phyloP scores from a whole-genome alignment of 2,888 invertebrate species.

The Pheosia tremula region DNA sequence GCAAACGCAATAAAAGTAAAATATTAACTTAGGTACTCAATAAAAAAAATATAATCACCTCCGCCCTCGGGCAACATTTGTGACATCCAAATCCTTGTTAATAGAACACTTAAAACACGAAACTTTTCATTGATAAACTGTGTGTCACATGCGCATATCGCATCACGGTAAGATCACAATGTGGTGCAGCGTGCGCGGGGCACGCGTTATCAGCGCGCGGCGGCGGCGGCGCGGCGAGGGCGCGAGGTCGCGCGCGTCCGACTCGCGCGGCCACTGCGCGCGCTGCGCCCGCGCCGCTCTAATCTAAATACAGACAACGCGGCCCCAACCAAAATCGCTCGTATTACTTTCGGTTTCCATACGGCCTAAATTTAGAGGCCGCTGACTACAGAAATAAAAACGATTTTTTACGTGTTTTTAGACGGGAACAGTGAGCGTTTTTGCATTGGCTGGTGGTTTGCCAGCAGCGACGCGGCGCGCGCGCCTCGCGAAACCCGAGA shows the following conservation, averaged over 20 bases:
- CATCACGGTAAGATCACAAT: constrained; percentile 17
- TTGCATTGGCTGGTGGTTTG: constrained; percentile 67
- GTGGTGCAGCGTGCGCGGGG: constrained; percentile 17
- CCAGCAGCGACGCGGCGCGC: constrained; percentile 53
- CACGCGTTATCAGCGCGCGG: constrained; percentile 21
- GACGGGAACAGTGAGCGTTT: constrained; percentile 75
- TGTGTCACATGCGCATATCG: constrained; percentile 27
- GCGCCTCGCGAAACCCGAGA: constrained; percentile 79
- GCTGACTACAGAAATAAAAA: constrained; percentile 81
- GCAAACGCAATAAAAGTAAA: neutral
- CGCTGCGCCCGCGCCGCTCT: constrained; percentile 60
- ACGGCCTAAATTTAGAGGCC: constrained; percentile 83
- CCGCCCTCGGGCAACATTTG: constrained; percentile 78
- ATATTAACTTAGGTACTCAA: constrained; percentile 1
- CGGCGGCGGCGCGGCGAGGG: constrained; percentile 35
- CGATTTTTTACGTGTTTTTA: constrained; percentile 81
- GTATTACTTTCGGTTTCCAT: constrained; percentile 82
- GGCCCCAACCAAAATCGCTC: constrained; percentile 79
- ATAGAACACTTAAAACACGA: constrained; percentile 45
- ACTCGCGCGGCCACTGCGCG: constrained; percentile 39
- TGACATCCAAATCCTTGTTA: constrained; percentile 72
- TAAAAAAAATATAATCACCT: constrained; percentile 61
- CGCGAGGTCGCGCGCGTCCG: constrained; percentile 37
- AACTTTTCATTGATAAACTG: constrained; percentile 48
- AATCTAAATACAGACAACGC: constrained; percentile 83